These are phyloP conservation scores for Drosophila setifemur DNA, from an alignment of 1,140 invertebrate species.

Conservation along the genomic window DNA sequence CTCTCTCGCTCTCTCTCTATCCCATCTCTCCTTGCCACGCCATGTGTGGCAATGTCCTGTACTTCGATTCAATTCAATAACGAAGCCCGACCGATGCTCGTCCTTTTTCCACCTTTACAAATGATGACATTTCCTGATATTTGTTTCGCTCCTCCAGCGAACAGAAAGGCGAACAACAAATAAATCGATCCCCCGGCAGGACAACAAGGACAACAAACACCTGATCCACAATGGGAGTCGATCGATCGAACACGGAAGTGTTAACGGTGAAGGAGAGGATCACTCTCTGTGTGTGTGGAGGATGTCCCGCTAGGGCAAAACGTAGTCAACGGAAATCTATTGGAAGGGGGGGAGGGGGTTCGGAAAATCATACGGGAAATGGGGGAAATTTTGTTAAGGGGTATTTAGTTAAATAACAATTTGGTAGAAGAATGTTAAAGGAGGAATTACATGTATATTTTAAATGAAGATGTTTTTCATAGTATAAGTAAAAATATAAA, in stretches of 20 bases:
- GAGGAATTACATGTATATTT: too few relatives aligned
- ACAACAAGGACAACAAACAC: conserved; percentile 35
- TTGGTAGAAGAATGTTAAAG: too few relatives aligned
- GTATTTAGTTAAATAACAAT: too few relatives aligned
- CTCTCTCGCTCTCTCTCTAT: neutral
- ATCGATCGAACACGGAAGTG: conserved; percentile 52
- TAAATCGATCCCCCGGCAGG: neutral
- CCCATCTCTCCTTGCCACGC: conserved; percentile 42
- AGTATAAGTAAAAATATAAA: too few relatives aligned
- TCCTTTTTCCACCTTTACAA: conserved; percentile 47
- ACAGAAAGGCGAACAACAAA: conserved; percentile 41
- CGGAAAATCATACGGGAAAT: too few relatives aligned
- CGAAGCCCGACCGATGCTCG: neutral
- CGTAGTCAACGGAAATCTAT: neutral
- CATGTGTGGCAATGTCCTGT: conserved; percentile 64
- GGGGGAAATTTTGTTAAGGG: too few relatives aligned
- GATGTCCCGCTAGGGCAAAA: neutral
- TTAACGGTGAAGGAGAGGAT: conserved; percentile 44
- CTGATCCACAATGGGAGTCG: conserved; percentile 43
- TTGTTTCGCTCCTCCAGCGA: conserved; percentile 56
- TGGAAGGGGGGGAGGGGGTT: neutral
- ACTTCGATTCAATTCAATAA: conserved; percentile 33
- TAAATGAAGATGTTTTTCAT: too few relatives aligned
- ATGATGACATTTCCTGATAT: conserved; percentile 80
- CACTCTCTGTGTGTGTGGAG: neutral